Evolutionary conservation across 2,113 vertebrate species (phyloP).

Genomic region (Herpailurus yagouaroundi): DNA sequence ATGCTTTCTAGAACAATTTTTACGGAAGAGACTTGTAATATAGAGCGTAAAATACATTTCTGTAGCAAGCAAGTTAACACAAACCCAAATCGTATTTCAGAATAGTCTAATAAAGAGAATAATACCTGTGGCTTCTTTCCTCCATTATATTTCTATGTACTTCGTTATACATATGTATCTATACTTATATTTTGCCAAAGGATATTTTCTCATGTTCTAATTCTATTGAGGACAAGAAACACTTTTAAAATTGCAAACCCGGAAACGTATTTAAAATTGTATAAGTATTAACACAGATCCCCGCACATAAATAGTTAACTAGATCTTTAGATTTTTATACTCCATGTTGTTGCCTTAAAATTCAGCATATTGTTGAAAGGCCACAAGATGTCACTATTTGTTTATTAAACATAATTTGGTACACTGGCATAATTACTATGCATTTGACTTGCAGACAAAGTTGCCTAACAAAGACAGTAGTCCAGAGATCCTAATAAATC

Average conservation of each 20-base stretch:
- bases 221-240: neutral
- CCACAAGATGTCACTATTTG: slow-evolving; percentile 76
- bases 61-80: neutral
- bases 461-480: neutral
- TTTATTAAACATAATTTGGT: slow-evolving; percentile 42
- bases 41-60: neutral
- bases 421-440: neutral
- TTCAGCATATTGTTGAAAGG: neutral
- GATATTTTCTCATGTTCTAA: neutral
- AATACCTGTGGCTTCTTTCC: neutral
- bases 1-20: slow-evolving; percentile 6
- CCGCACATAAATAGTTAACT: neutral
- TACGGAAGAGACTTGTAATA: neutral
- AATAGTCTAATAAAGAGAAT: neutral
- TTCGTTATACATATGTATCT: neutral
- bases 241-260: neutral
- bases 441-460: neutral
- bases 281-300: neutral
- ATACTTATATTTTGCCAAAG: neutral
- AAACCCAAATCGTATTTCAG: neutral
- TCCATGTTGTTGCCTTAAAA: neutral
- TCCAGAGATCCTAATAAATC: neutral
- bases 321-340: neutral
- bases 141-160: neutral
- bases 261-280: slow-evolving; percentile 1